Evolutionary conservation across 2,113 vertebrate species (phyloP), one percentile per base, ranked within the genome.

Genomic region (Camelus dromedarius): DNA sequence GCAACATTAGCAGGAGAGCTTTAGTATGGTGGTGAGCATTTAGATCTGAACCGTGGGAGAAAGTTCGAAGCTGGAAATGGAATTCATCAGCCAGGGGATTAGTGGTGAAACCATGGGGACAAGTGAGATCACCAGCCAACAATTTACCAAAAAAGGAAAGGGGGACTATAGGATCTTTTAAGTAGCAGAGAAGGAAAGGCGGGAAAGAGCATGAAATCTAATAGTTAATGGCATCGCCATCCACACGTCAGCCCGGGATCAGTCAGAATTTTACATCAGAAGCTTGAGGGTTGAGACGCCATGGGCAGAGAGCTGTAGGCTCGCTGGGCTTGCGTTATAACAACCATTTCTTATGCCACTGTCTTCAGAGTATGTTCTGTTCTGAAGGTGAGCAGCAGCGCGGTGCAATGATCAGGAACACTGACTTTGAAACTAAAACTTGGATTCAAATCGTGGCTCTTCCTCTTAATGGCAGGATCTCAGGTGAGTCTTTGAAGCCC

Each of bases 41-140:
- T 60, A 60, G 16, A 81, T 20, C 9, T 42, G 16, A 46, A 48
- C 5, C 0, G 0, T 15, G 42, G 56, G 56, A 7, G 12, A 75
- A 60, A 32, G 28, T 3, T 54, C 22, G 42, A 54, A 52, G 9
- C 46, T 72, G 19, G 30, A 13, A 73, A 19, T 14, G 18, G 5
- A 30, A 54, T 18, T 6, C 24, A 6, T 42, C 28, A 38, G 22
- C 3, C 1, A 46, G 30, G 42, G 12, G 13, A 5, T 28, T 6
- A 8, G 24, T 19, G 15, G 3, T 19, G 54, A 62, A 82, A 76
- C 10, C 4, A 2, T 30, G 30, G 2, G 30, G 28, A 4, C 14
- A 1, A 19, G 0, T 48, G 58, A 38, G 6, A 38, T 38, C 48
- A 48, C 16, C 30, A 54, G 46, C 35, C 58, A 58, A 77, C 11